These are phyloP conservation scores for Oryzias javanicus DNA, from an alignment of 2,113 vertebrate species.

Conservation along the genomic window DNA sequence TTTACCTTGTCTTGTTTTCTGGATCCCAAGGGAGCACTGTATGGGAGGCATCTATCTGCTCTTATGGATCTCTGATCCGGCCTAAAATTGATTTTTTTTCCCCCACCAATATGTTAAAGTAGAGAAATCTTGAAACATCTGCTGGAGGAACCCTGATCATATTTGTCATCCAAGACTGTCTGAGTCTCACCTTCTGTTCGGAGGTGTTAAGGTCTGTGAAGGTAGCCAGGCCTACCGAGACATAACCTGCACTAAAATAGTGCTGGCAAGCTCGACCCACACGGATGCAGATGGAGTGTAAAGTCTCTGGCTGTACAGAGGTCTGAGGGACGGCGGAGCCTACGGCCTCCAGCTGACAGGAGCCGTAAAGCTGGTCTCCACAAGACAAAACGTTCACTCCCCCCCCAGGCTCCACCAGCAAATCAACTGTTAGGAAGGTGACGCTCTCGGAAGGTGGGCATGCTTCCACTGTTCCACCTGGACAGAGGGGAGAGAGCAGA, in stretches of 20 bases:
- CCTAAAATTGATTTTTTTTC: constrained; percentile 62
- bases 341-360: constrained; percentile 72
- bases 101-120: constrained; percentile 43
- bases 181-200: constrained; percentile 82
- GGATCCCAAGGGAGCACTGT: constrained; percentile 65
- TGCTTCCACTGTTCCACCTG: constrained; percentile 88
- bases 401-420: constrained; percentile 86
- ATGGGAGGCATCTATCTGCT: constrained; percentile 61
- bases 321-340: constrained; percentile 82
- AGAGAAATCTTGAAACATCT: constrained; percentile 24
- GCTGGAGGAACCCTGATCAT: constrained; percentile 10
- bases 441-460: constrained; percentile 78
- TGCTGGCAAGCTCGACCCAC: constrained; percentile 81
- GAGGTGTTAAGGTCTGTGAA: constrained; percentile 77
- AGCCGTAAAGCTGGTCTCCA: constrained; percentile 84
- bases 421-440: constrained; percentile 84
- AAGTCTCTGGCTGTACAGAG: constrained; percentile 77
- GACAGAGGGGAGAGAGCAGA: constrained; percentile 15
- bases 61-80: constrained; percentile 55
- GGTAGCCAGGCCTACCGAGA: constrained; percentile 84
- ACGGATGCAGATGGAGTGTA: constrained; percentile 74
- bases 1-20: constrained; percentile 57
- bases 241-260: constrained; percentile 77
- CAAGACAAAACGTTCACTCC: constrained; percentile 78
- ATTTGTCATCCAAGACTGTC: constrained; percentile 11